A percentile compares a stretch with the other conserved stretches of the same genome.
Evolutionary conservation across 2,113 vertebrate species (phyloP).

Genomic region (Patagioenas fasciata): DNA sequence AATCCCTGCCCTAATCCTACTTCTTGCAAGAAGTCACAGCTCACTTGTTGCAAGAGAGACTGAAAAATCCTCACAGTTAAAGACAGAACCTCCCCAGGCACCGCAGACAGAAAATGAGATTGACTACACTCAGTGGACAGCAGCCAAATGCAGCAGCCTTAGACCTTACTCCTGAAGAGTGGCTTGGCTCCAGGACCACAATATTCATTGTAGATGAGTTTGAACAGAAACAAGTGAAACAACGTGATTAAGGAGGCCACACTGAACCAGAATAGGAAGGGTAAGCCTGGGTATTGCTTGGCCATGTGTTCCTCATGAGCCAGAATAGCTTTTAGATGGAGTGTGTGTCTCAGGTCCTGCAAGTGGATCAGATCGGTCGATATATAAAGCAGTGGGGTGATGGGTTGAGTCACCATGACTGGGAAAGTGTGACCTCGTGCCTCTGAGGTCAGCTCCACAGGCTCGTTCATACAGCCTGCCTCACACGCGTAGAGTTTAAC

Average conservation of each 20-base stretch:
- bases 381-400: conserved; percentile 94
- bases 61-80: background rate
- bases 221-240: conserved; percentile 99
- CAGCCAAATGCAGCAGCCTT: conserved; percentile 44
- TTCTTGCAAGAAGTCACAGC: background rate
- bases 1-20: background rate
- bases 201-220: conserved; percentile 99
- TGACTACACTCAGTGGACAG: background rate
- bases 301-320: conserved; percentile 99
- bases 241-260: conserved; percentile 96
- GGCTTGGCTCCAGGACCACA: conserved; percentile 96
- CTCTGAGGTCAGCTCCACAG: conserved; percentile 91
- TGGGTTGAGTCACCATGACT: conserved; percentile 94
- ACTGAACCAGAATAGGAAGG: conserved; percentile 98
- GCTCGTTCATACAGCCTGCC: conserved; percentile 93
- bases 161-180: conserved; percentile 98
- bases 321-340: conserved; percentile 95
- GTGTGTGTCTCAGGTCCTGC: conserved; percentile 92
- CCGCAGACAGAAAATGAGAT: background rate
- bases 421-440: conserved; percentile 89
- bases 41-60: background rate
- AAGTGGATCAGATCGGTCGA: conserved; percentile 92
- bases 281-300: conserved; percentile 91
- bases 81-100: background rate
- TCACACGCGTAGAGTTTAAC: conserved; percentile 92